Conservation (phyloP, 2,888 invertebrate species). For the Platycheirus rosarum region DNA sequence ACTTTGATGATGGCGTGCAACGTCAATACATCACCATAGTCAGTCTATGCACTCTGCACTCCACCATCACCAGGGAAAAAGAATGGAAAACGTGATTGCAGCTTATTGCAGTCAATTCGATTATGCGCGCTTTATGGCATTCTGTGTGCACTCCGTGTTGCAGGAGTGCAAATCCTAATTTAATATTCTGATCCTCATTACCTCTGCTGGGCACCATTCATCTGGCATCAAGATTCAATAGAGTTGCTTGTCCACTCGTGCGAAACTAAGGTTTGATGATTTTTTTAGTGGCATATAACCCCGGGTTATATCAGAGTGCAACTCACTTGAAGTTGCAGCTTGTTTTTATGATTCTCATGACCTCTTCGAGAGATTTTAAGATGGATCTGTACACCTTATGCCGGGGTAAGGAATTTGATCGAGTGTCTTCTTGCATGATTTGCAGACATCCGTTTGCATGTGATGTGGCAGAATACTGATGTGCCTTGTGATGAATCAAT, state of each 20-base stretch:
- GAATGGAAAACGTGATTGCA: constrained; percentile 72
- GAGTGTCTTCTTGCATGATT: constrained; percentile 49
- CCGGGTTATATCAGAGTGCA: constrained; percentile 43
- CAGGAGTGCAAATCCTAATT: constrained; percentile 72
- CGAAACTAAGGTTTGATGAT: constrained; percentile 60
- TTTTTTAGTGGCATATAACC: constrained; percentile 69
- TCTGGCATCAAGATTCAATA: background rate
- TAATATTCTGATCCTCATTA: constrained; percentile 74
- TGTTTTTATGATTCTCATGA: constrained; percentile 63
- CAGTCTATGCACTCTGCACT: background rate
- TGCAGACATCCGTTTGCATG: constrained; percentile 14
- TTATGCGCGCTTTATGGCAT: constrained; percentile 56
- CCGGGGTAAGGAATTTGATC: constrained; percentile 47
- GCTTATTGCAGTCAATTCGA: constrained; percentile 67
- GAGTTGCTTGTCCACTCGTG: constrained; percentile 62
- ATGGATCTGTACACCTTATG: background rate
- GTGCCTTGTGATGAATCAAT: constrained; percentile 6
- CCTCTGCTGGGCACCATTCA: constrained; percentile 15
- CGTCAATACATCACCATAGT: constrained; percentile 37
- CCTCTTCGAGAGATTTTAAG: constrained; percentile 42
- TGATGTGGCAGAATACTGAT: background rate
- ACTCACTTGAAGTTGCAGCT: constrained; percentile 19
- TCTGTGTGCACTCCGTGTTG: constrained; percentile 36
- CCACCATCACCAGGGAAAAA: constrained; percentile 26
- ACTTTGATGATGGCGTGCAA: constrained; percentile 54